A percentile compares a stretch with the other conserved stretches of the same genome.
Conservation (phyloP, 2,113 vertebrate species). For the Axis porcinus region DNA sequence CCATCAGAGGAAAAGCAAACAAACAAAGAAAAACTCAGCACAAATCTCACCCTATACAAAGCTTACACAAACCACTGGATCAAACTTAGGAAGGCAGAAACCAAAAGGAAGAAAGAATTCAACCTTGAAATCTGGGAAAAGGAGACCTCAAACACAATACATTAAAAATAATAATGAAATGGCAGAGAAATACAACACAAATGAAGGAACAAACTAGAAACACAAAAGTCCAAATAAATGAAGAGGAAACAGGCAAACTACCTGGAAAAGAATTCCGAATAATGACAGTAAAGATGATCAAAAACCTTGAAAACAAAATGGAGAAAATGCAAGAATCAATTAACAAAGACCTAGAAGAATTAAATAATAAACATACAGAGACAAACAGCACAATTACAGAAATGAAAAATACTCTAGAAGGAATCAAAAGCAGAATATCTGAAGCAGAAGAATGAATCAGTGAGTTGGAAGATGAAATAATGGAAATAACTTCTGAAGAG, state of each 20-base stretch:
- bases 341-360: background rate
- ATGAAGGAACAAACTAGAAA: background rate
- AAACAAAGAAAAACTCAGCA: background rate
- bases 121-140: background rate
- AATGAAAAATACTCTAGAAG: background rate
- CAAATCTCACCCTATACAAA: background rate
- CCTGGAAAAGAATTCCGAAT: background rate
- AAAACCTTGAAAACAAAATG: background rate
- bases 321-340: background rate
- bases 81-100: background rate
- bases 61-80: background rate
- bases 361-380: background rate
- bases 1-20: background rate
- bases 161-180: background rate
- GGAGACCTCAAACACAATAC: background rate
- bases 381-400: background rate
- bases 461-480: background rate
- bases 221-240: background rate
- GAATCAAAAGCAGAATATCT: background rate
- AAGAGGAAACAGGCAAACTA: background rate
- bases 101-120: background rate
- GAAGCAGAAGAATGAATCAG: background rate
- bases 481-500: background rate
- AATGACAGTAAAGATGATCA: background rate
- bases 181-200: background rate